Evolutionary conservation across 2,888 invertebrate genomes (phyloP), one percentile per base, ranked within the genome.

Genomic region (Eucera pruinosa): DNA sequence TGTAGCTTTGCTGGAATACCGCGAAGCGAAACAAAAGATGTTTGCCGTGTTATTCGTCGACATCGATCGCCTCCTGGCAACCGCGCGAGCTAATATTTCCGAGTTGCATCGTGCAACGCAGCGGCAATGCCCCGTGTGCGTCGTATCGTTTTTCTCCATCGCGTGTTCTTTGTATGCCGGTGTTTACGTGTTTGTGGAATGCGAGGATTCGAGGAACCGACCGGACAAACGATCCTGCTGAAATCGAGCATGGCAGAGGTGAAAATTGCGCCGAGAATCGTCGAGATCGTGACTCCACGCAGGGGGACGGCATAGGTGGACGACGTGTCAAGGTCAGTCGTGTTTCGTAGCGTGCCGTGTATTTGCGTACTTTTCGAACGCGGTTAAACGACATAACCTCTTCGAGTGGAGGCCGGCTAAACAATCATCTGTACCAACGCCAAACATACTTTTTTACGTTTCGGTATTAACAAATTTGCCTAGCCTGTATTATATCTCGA

Each of bases 11-110:
- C 9, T 20, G 20, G 30, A 11, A 23, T 69, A 60, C 23, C n/a
- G 36, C 23, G 39, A 69, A 18, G 20, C 43, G 39, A 23, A 33
- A 72, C 73, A 72, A 73, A 71, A 55, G 72, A 62, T 43, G 55
- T 62, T 69, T 48, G 33, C 48, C 4, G 36, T 41, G 23, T 43
- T 41, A 13, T 30, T 20, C 47, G 43, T 50, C 41, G 48, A 72
- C 72, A 61, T 33, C 55, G 72, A 66, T 73, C 74, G 65, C 47
- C 55, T 30, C n/a, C 23, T 15, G 25, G 43, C 45, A 33, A 61
- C 20, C 39, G n/a, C 58, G 39, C 11, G 20, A 13, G 43, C 23
- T 50, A 61, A 74, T 74, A 61, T 66, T 74, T 48, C 55, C 33
- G 41, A 47, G 20, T 25, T 18, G 25, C 15, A n/a, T n/a, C 36